A percentile compares a stretch with the other conserved stretches of the same genome.
Evolutionary conservation across 1,140 invertebrate species (phyloP).

Genomic region (Vanessa tameamea): DNA sequence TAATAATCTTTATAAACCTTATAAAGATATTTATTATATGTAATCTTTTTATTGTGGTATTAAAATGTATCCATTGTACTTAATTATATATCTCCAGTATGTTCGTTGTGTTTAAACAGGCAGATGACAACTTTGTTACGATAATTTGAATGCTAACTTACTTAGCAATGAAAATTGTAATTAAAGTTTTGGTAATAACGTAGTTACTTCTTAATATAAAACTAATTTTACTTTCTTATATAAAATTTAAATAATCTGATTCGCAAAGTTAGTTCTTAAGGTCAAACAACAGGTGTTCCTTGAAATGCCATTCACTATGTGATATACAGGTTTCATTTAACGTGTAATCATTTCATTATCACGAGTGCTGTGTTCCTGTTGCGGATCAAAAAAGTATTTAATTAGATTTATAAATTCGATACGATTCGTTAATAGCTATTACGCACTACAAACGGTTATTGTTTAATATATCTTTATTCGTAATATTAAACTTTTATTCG

Average conservation of each 20-base stretch:
- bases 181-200: too few species aligned
- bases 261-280: constrained; percentile 21
- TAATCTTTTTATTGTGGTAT: too few species aligned
- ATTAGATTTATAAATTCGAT: not conserved
- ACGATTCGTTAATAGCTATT: not conserved
- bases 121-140: too few species aligned
- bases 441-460: too few species aligned
- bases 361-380: not conserved
- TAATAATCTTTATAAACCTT: not conserved
- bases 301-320: constrained; percentile 19
- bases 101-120: too few species aligned
- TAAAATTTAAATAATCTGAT: not conserved
- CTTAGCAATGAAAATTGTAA: too few species aligned
- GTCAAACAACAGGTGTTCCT: constrained; percentile 17
- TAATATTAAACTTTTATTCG: too few species aligned
- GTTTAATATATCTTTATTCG: too few species aligned
- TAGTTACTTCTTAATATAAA: not conserved
- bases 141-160: too few species aligned
- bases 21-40: too few species aligned
- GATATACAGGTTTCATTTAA: constrained; percentile 12
- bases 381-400: not conserved
- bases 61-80: too few species aligned
- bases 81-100: too few species aligned
- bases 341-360: constrained; percentile 1
- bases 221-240: not conserved